Base-by-base conservation (phyloP, 2,113 vertebrate genomes). In the Cyrtonyx montezumae region DNA sequence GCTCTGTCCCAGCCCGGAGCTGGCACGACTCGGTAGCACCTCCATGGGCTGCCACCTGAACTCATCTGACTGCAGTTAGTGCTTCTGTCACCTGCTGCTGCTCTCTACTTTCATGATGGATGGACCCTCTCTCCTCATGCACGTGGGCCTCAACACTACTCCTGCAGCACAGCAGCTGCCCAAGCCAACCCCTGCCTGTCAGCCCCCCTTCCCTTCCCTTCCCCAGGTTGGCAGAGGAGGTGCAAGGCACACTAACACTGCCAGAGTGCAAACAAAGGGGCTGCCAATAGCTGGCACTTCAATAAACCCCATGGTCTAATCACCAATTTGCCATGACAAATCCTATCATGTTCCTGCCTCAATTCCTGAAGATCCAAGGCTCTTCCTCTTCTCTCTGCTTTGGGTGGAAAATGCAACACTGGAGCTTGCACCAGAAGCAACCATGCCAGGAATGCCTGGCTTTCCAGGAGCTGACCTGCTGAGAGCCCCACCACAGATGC, bases 401-500 rank as follows among this genome's bases (percentile, higher is more conserved):
- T 8, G 40, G 58, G 43, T 16, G 63, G 45, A 37, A 25, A n/a
- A 37, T 9, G 20, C 32, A 30, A 45, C 4, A 6, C 32, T 40
- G 71, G 46, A 79, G 66, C 36, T 42, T 28, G 30, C 63, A 43
- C 12, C 30, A 77, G 65, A 36, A 81, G 36, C 0, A 0, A 70
- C 59, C 45, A 40, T 0, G 0, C 8, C 8, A 2, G 73, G 53
- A 40, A 25, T 4, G 16, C 42, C 13, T 0, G 1, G 45, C 56
- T 63, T 34, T 58, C 62, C 12, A 37, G 5, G 12, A 32, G 8
- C 48, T 19, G 25, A 32, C 14, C 79, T 59, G 56, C 28, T 23
- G 8, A 48, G 37, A 43, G 15, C 5, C n/a, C 62, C 25, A 58
- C 34, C 2, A 1, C 19, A n/a, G 21, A 21, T 16, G 53, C 1